These are phyloP conservation scores for Acanthurus tractus DNA, from an alignment of 2,797 vertebrate genomes.

Conservation along the genomic window DNA sequence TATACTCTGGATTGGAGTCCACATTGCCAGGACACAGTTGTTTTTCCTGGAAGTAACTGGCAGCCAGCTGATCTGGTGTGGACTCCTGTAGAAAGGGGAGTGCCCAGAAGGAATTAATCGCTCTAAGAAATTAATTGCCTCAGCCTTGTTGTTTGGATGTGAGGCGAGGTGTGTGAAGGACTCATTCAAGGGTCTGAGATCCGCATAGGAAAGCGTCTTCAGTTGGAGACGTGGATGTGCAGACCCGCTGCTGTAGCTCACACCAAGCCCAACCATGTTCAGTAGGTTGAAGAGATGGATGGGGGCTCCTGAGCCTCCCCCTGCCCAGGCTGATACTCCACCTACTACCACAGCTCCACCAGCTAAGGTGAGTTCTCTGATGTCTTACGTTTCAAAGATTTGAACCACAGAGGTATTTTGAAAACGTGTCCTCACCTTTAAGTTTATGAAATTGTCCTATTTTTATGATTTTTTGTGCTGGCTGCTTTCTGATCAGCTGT, in stretches of 20 bases:
- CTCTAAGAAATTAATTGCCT: conserved; percentile 64
- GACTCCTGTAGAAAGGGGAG: conserved; percentile 42
- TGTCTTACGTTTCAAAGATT: neutral
- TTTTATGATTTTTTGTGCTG: no score
- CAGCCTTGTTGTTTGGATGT: conserved; percentile 51
- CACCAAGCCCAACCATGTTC: conserved; percentile 69
- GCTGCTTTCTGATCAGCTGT: neutral
- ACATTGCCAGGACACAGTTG: neutral
- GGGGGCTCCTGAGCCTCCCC: conserved; percentile 52
- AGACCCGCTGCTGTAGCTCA: neutral
- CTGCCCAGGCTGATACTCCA: conserved; percentile 8
- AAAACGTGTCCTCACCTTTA: neutral
- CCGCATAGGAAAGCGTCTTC: neutral
- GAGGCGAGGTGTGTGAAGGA: conserved; percentile 4
- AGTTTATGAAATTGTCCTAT: neutral
- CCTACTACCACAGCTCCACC: conserved; percentile 47
- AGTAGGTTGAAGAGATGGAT: conserved; percentile 69
- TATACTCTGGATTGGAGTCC: neutral
- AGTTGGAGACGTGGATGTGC: conserved; percentile 20
- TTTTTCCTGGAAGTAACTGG: conserved; percentile 33
- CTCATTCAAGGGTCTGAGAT: neutral
- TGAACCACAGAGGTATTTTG: neutral
- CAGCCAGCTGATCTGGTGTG: conserved; percentile 22
- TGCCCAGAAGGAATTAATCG: conserved; percentile 73
- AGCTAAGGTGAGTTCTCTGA: conserved; percentile 68